Evolutionary conservation across 2,888 invertebrate genomes (phyloP).

Genomic region (Platerodrilus igneus): DNA sequence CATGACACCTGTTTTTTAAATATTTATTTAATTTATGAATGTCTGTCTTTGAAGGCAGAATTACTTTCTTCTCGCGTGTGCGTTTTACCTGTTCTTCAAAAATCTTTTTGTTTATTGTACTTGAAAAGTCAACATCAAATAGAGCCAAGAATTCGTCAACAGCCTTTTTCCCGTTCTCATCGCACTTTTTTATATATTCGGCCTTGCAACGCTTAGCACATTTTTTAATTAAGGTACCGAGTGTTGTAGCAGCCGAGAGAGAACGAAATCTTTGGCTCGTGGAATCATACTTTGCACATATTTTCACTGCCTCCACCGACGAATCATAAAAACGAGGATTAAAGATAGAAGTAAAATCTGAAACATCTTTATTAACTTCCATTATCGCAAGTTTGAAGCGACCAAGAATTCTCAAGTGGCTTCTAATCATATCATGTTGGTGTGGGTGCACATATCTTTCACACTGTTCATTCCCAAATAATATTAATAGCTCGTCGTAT

Average conservation of each 20-base stretch:
- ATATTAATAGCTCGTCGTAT: slow-evolving; percentile 5
- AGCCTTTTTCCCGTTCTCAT: slow-evolving; percentile 11
- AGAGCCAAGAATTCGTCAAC: slow-evolving; percentile 19
- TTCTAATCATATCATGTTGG: slow-evolving; percentile 9
- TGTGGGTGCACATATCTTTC: slow-evolving; percentile 1
- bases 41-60: slow-evolving; percentile 15
- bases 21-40: slow-evolving; percentile 14
- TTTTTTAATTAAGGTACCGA: slow-evolving; percentile 1
- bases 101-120: slow-evolving; percentile 13
- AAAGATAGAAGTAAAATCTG: slow-evolving; percentile 10
- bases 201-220: neutral
- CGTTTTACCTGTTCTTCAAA: slow-evolving; percentile 11
- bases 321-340: slow-evolving; percentile 1
- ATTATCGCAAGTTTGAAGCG: slow-evolving; percentile 11
- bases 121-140: slow-evolving; percentile 13
- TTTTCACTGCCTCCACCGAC: slow-evolving; percentile 11
- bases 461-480: slow-evolving; percentile 7
- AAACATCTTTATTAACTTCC: slow-evolving; percentile 4
- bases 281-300: slow-evolving; percentile 8
- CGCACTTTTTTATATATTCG: slow-evolving; percentile 2
- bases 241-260: slow-evolving; percentile 4
- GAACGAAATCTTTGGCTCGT: slow-evolving; percentile 7
- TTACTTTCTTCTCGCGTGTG: slow-evolving; percentile 12
- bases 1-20: slow-evolving; percentile 10
- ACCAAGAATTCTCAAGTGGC: slow-evolving; percentile 13